Base-by-base conservation (phyloP, 1,140 invertebrate species). In the Drosophila novamexicana region DNA sequence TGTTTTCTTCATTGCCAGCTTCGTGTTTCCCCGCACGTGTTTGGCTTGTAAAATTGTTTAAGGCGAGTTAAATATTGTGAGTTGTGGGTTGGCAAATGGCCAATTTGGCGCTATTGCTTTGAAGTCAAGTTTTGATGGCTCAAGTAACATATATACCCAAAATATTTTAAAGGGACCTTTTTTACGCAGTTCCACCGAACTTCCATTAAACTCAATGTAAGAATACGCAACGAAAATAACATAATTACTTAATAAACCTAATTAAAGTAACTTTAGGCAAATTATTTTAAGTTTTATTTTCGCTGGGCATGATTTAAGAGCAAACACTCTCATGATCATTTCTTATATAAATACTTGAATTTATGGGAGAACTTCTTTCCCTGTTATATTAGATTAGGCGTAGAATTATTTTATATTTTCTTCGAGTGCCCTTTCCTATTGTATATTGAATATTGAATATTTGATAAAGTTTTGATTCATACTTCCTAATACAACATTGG, bases 21-120 rank as follows among this genome's bases (percentile, higher is more conserved):
- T 83, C 67, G 65, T 72, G 56, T 73, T 77, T 77, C 47, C 47
- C 29, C 81, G 79, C 79, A 81, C 79, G 79, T 81, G 74, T 77
- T 40, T 59, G 53, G 59, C 34, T 49, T 49, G 59, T 61, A 53
- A 49, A 73, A 68, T 52, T 61, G 22, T 40, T 49, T 45, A 45
- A 72, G 37, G 39, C 40, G 18, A 63, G 44, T 49, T 44, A 39
- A 68, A 40, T 73, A 45, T 73, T 61, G 40, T 61, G 34, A 74
- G 65, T 50, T 74, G 49, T 73, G 37, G 69, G 52, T 61, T 47
- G 68, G 39, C 44, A 56, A 71, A 52, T 66, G 52, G 45, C 53
- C 53, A 72, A 73, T 67, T 73, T 58, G 64, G 47, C 64, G 56
- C 70, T 40, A 8, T 59, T 9, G 22, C 70, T 73, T 73, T 69